Percentiles rank a stretch among this genome's conserved stretches.
Conservation (phyloP, 2,888 invertebrate species). For the Gymnocheta viridis region DNA sequence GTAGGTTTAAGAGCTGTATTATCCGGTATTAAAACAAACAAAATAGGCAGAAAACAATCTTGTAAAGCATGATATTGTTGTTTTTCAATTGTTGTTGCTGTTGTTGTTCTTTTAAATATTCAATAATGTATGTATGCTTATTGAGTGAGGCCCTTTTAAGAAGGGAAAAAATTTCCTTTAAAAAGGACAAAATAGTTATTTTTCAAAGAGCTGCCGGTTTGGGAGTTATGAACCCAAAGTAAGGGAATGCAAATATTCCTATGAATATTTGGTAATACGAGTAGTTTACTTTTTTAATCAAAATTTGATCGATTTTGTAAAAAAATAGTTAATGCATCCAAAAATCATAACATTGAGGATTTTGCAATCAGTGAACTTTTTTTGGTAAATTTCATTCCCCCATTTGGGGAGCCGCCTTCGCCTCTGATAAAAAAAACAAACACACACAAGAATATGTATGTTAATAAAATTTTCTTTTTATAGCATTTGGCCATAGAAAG, state of each 20-base stretch:
- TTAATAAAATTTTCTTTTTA: constrained; percentile 23
- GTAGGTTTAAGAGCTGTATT: constrained; percentile 39
- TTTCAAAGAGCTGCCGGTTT: neutral
- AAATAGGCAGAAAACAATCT: constrained; percentile 13
- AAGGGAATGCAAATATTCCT: too few relatives aligned
- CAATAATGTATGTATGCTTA: constrained; percentile 34
- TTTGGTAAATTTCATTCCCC: neutral
- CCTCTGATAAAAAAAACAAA: too few relatives aligned
- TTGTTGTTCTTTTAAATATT: constrained; percentile 36
- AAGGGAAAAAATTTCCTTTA: neutral
- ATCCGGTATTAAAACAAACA: constrained; percentile 32
- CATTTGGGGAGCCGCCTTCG: too few relatives aligned
- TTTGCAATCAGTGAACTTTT: too few relatives aligned
- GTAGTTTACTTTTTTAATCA: too few relatives aligned
- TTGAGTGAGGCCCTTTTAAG: neutral
- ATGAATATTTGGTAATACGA: too few relatives aligned
- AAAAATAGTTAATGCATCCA: too few relatives aligned
- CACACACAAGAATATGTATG: neutral
- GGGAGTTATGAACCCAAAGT: too few relatives aligned
- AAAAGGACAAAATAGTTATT: constrained; percentile 2
- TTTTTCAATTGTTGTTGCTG: constrained; percentile 23
- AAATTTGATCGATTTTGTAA: too few relatives aligned
- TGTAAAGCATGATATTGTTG: constrained; percentile 17
- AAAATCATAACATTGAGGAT: too few relatives aligned
- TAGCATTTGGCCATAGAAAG: constrained; percentile 13